phyloP scores from a whole-genome alignment of 1,140 invertebrate genomes.

The Drosophila dunni region DNA sequence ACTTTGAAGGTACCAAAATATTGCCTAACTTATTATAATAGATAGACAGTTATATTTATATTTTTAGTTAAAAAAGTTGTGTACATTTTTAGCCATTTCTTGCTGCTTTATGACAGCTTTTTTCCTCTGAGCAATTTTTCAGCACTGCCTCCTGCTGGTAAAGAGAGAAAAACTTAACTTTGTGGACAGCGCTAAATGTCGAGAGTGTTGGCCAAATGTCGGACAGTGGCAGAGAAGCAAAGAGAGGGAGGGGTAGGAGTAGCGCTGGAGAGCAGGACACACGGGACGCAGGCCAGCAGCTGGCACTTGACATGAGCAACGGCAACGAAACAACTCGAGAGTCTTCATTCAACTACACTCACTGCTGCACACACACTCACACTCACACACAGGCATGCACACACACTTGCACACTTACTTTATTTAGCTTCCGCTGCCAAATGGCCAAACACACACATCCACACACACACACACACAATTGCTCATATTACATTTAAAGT shows the following conservation, averaged over 20 bases:
- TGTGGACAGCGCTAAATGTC: constrained; percentile 72
- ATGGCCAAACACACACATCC: constrained; percentile 54
- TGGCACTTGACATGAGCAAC: constrained; percentile 80
- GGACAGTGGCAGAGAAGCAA: constrained; percentile 20
- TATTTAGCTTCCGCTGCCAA: constrained; percentile 70
- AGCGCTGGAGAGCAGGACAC: not conserved
- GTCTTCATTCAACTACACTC: constrained; percentile 71
- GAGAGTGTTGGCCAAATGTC: constrained; percentile 67
- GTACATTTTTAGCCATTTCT: no score
- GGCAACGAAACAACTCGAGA: constrained; percentile 77
- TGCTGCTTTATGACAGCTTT: no score
- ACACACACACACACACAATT: constrained; percentile 17
- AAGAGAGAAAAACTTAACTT: constrained; percentile 47
- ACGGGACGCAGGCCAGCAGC: constrained; percentile 54
- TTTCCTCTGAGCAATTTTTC: no score
- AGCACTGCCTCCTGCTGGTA: not conserved
- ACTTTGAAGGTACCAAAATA: no score
- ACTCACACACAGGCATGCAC: constrained; percentile 14
- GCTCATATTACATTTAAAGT: constrained; percentile 22
- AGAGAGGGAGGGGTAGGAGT: not conserved
- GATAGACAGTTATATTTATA: no score
- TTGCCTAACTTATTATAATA: no score
- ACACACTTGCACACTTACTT: not conserved
- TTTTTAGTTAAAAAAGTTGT: no score
- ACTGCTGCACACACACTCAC: no score